Evolutionary conservation across 2,797 vertebrate species (phyloP), one percentile per base, ranked within the genome.

Genomic region (Crenuchus spilurus): DNA sequence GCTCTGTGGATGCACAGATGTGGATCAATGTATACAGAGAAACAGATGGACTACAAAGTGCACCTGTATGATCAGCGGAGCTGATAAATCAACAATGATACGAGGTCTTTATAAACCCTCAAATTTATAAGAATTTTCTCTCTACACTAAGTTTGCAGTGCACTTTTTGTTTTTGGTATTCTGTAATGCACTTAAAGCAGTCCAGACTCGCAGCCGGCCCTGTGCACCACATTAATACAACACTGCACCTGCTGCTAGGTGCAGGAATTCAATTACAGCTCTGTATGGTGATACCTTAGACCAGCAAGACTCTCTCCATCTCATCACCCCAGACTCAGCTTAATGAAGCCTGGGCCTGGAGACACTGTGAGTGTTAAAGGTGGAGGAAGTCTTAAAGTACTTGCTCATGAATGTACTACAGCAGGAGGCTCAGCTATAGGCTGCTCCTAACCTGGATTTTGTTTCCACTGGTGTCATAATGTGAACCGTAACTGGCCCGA

Each of bases 221-320:
- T 73, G 60, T 33, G 57, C 72, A 48, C 52, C 75, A 75, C 72
- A 80, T 83, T 83, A 82, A 80, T 66, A 73, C 72, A 76, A 70
- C 71, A 63, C 66, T 74, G 64, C 41, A 33, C 74, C 60, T 69
- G 55, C 76, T 74, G 84, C 78, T 78, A 80, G 48, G 73, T 79
- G 82, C 71, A 79, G 42, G 74, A 81, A 83, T 83, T 86, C 78
- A 86, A 83, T 88, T 83, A 82, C 65, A 77, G 70, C 52, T 54
- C 76, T 61, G 39, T 70, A 72, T 24, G 41, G 65, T 64, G 70
- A 72, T 70, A 57, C 28, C 26, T 71, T 54, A 78, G 66, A 54
- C 72, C 26, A 28, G 55, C 26, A 51, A 81, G 72, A 41, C 74
- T 74, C 42, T 51, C 52, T 79, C 76, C 62, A 72, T 49, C 69